Conservation (phyloP, 2,797 vertebrate genomes). For the Oophaga sylvatica region DNA sequence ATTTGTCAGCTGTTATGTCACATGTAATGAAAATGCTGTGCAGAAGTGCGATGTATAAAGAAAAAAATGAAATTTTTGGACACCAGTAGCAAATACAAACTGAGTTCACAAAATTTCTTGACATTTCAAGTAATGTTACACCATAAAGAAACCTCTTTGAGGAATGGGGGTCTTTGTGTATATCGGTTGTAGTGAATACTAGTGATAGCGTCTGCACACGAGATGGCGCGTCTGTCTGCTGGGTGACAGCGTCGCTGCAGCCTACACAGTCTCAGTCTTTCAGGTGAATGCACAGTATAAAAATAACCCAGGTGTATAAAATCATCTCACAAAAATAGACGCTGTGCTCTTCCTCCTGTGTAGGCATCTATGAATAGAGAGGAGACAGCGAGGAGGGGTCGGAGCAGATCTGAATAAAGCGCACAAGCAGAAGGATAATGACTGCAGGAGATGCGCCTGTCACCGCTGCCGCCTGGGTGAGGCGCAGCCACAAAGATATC, state of each 20-base stretch:
- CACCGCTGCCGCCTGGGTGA: neutral
- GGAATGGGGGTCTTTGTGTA: neutral
- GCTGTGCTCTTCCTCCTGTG: slow-evolving; percentile 18
- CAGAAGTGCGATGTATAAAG: too few relatives aligned
- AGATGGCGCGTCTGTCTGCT: neutral
- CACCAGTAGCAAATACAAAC: too few relatives aligned
- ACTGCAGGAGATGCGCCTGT: slow-evolving; percentile 5
- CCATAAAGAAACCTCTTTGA: neutral
- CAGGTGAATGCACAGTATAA: slow-evolving; percentile 50
- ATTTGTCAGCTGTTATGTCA: too few relatives aligned
- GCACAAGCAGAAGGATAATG: neutral
- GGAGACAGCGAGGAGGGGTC: slow-evolving; percentile 33
- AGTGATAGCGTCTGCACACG: neutral
- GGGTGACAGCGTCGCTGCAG: neutral
- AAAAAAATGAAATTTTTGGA: too few relatives aligned
- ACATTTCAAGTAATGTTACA: neutral
- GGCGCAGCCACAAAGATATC: slow-evolving; percentile 9
- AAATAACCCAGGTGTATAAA: slow-evolving; percentile 55
- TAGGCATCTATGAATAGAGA: slow-evolving; percentile 56
- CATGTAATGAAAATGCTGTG: too few relatives aligned
- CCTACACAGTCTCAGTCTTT: slow-evolving; percentile 40
- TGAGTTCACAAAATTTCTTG: too few relatives aligned
- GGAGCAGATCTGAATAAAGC: slow-evolving; percentile 45
- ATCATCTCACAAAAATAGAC: slow-evolving; percentile 51
- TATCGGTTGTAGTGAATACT: neutral